Evolutionary conservation across 2,113 vertebrate genomes (phyloP).

Genomic region (Mustela nigripes): DNA sequence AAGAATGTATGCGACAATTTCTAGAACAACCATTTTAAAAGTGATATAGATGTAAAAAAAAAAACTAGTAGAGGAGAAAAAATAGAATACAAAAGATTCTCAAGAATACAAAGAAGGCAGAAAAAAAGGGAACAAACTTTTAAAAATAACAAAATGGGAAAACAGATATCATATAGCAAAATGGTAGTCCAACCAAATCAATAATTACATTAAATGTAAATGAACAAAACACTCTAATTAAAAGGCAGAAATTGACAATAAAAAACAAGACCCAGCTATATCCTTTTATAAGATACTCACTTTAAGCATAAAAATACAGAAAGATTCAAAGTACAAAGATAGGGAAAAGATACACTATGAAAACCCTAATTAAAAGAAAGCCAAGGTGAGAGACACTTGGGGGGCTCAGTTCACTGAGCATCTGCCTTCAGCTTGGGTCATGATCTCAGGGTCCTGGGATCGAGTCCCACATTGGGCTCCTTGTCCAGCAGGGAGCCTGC

Average conservation of each 20-base stretch:
- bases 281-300: neutral
- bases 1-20: neutral
- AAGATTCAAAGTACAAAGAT: neutral
- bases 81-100: conserved; percentile 31
- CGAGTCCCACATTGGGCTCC: too few species aligned
- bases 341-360: too few species aligned
- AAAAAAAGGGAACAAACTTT: neutral
- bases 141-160: neutral
- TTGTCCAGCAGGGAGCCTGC: too few species aligned
- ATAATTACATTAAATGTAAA: conserved; percentile 63
- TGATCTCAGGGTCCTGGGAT: neutral
- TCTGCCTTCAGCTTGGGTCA: neutral
- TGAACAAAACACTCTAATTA: conserved; percentile 25
- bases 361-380: too few species aligned
- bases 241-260: conserved; percentile 2
- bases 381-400: too few species aligned
- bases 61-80: conserved; percentile 3
- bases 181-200: conserved; percentile 22
- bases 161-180: conserved; percentile 21
- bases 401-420: neutral
- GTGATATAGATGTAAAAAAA: neutral
- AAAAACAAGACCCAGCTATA: neutral
- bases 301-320: conserved; percentile 14
- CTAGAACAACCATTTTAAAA: conserved; percentile 7
- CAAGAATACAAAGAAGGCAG: neutral